These are phyloP conservation scores for Trematomus loennbergii DNA, from an alignment of 2,113 vertebrate species.

Conservation along the genomic window DNA sequence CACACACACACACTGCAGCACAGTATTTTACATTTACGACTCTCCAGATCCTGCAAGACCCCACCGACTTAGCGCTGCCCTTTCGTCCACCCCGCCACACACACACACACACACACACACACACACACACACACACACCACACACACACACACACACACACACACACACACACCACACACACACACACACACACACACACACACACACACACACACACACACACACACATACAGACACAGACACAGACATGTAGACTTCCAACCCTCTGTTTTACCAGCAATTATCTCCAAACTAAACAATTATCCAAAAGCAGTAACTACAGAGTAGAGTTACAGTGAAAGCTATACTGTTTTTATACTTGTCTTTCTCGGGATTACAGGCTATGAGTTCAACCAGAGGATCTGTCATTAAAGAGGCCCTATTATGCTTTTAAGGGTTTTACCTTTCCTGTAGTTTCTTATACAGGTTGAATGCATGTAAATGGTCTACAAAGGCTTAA, in stretches of 20 bases:
- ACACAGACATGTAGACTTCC: slow-evolving; percentile 1
- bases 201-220: not conserved
- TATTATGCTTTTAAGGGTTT: too few relatives aligned
- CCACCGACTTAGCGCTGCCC: slow-evolving; percentile 58
- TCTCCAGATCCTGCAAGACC: slow-evolving; percentile 63
- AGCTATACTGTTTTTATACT: slow-evolving; percentile 31
- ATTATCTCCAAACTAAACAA: slow-evolving; percentile 66
- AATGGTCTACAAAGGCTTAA: too few relatives aligned
- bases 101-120: slow-evolving; percentile 11
- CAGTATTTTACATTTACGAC: slow-evolving; percentile 87
- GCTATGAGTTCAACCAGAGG: too few relatives aligned
- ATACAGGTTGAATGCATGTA: too few relatives aligned
- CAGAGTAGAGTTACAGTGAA: slow-evolving; percentile 51
- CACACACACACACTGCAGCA: slow-evolving; percentile 54
- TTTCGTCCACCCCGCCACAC: slow-evolving; percentile 62
- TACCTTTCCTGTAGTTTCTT: too few relatives aligned
- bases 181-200: slow-evolving; percentile 51
- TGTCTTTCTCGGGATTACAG: slow-evolving; percentile 1
- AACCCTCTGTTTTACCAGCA: slow-evolving; percentile 62
- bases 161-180: too few relatives aligned
- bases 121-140: slow-evolving; percentile 51
- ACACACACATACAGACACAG: slow-evolving; percentile 26
- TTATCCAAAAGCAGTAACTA: slow-evolving; percentile 27
- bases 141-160: too few relatives aligned
- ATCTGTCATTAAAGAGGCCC: too few relatives aligned